phyloP scores from a whole-genome alignment of 2,113 vertebrate genomes.

The Turnix velox region DNA sequence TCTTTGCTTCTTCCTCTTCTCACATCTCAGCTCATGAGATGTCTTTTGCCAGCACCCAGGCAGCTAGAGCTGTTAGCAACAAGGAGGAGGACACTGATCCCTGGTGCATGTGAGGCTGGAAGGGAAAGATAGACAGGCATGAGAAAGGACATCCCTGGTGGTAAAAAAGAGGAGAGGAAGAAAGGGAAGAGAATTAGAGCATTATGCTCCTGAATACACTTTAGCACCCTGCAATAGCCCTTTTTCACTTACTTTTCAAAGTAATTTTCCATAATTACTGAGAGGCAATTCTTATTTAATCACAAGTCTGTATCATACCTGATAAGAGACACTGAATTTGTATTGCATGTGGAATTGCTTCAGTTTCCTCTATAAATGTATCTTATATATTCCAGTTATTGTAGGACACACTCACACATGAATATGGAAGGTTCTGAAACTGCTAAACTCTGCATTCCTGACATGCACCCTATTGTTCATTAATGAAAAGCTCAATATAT shows the following conservation, averaged over 20 bases:
- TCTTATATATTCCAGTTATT: background rate
- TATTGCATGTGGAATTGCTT: background rate
- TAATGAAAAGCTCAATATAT: background rate
- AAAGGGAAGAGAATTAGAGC: background rate
- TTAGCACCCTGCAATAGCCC: background rate
- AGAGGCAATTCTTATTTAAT: background rate
- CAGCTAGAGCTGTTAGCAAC: background rate
- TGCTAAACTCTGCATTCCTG: background rate
- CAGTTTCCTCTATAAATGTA: background rate
- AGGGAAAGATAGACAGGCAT: background rate
- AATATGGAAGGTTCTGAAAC: background rate
- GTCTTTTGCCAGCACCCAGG: background rate
- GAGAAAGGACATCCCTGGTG: accelerated
- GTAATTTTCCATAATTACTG: background rate
- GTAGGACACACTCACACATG: background rate
- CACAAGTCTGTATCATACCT: background rate
- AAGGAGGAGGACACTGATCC: too few species aligned
- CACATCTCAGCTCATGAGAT: background rate
- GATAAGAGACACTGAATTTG: background rate
- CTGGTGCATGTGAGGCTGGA: background rate
- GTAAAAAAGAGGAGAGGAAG: background rate
- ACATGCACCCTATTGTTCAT: background rate
- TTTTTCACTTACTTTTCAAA: background rate
- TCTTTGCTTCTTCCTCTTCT: background rate
- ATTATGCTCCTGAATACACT: background rate